Evolutionary conservation across 1,140 invertebrate genomes (phyloP), one percentile per base, ranked within the genome.

Genomic region (Mizuhopecten yessoensis): DNA sequence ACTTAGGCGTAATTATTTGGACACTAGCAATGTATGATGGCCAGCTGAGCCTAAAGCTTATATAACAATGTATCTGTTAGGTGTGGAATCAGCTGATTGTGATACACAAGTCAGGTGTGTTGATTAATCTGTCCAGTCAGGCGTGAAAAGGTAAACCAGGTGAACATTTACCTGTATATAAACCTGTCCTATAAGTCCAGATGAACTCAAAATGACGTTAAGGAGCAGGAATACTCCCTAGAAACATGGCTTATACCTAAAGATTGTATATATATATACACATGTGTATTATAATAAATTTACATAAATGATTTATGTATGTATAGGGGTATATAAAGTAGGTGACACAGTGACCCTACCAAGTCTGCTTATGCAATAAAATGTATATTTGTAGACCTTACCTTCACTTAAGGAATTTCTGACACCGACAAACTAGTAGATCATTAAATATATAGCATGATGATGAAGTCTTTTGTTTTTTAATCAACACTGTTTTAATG

Each of bases 121-220:
- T 75, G 57, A 75, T 75, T 29, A 17, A 75, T 17, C 57, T 75
- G 57, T 75, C 57, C 57, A 75, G 9, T 75, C 57, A 75, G 57
- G 57, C n/a, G n/a, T 75, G n/a, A 29, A 75, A 57, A 57, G 7
- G 45, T 57, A 57, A 75, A 75, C 57, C 57, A 75, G 57, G 57
- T 29, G n/a, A 29, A 75, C 11, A 75, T 75, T 75, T 75, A 75
- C 57, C 57, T 75, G 57, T 75, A n/a, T 75, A 75, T 75, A n/a
- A n/a, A 75, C 57, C 11, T 29, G 23, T 5, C 11, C 23, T 17
- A 9, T 75, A 5, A 29, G 57, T 75, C 17, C 2, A 75, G 57
- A 17, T 75, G 57, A 75, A 75, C 15, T 75, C 57, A 29, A 29
- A 2, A 75, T 75, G 23, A 75, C 57, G 29, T 75, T n/a, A 9